Evolutionary conservation across 2,888 invertebrate species (phyloP), one percentile per base, ranked within the genome.

Genomic region (Phaedon cochleariae): DNA sequence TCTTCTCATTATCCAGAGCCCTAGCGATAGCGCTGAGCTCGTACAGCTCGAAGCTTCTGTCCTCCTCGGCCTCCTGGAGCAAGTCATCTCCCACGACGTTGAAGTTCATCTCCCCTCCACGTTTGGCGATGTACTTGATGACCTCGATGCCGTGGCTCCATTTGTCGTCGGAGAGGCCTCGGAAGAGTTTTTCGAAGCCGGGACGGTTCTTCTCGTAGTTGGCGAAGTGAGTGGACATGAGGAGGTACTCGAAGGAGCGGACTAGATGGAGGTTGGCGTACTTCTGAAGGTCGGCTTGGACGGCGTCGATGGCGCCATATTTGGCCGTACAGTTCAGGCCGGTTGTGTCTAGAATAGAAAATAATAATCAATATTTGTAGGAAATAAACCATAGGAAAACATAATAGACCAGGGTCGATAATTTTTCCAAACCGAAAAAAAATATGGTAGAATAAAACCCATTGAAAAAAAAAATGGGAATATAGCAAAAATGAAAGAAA

Each of bases 131-230:
- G 80, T 91, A 92, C 79, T 94, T 91, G 75, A 94, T 92, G n/a
- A 93, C 76, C 9, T 90, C 89, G 74, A 93, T 89, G 31, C 89
- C 87, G 76, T 92, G 89, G 15, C 89, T 87, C 90, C 94, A 95
- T 4, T 90, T 85, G 10, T 88, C 85, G 74, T 95, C 94, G 0
- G 94, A 92, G 9, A 93, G 82, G 64, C 88, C 88, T 73, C 88
- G 87, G 85, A 91, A 93, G 9, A 93, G 82, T 77, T 90, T 90
- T 74, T 89, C 87, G 83, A 95, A 93, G 2, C 94, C 94, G 20
- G 86, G 87, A 29, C 94, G 86, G 83, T 92, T 91, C 26, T 89
- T 89, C 78, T 90, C 88, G 80, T 90, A 93, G 76, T 91, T 92
- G 75, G 90, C 90, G 82, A 91, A 94, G 81, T 91, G 89, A 0